These are phyloP conservation scores for Bradysia coprophila DNA, from an alignment of 1,140 invertebrate species.

Conservation along the genomic window DNA sequence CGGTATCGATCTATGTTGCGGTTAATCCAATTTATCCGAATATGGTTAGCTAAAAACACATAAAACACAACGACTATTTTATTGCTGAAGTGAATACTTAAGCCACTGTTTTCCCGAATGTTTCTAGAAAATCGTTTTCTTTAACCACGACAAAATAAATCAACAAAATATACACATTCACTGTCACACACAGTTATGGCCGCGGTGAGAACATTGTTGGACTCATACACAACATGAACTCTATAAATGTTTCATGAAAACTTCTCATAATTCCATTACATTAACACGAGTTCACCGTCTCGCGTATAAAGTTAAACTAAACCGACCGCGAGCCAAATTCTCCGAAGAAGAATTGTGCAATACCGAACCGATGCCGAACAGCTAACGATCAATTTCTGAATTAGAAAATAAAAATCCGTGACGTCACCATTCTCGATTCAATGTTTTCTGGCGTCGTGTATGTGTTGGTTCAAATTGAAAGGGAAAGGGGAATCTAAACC, in stretches of 20 bases:
- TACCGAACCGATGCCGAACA: neutral
- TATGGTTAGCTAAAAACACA: neutral
- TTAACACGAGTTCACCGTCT: neutral
- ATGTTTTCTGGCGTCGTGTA: neutral
- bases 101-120: neutral
- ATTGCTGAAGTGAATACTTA: neutral
- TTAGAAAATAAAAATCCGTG: neutral
- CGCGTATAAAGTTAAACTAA: neutral
- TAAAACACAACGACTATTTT: neutral
- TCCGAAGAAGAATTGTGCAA: neutral
- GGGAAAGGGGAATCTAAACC: neutral
- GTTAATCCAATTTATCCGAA: neutral
- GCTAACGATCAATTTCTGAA: neutral
- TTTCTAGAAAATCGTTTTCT: neutral
- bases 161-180: neutral
- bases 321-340: neutral
- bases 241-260: neutral
- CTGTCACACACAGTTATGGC: neutral
- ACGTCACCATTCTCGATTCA: neutral
- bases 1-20: neutral
- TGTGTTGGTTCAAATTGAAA: neutral
- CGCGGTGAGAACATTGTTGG: neutral
- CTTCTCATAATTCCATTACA: neutral
- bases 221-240: neutral
- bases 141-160: too few relatives aligned